Evolutionary conservation across 2,113 vertebrate genomes (phyloP).

Genomic region (Ciconia stormi): DNA sequence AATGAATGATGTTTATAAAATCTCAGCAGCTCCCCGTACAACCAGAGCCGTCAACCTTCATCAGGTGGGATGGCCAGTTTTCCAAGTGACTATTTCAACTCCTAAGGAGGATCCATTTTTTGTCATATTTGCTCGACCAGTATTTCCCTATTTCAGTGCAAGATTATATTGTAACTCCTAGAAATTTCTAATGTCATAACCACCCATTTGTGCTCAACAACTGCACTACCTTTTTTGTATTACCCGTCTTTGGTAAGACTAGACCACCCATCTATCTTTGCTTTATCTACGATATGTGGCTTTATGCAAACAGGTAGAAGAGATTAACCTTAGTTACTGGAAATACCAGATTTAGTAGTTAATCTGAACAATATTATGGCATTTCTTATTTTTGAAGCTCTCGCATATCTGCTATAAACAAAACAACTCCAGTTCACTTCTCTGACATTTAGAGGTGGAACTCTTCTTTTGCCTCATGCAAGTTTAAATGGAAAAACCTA

Average conservation of each 20-base stretch:
- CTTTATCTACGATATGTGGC: background rate
- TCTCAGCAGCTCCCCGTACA: too few relatives aligned
- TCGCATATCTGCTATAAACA: background rate
- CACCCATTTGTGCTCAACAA: background rate
- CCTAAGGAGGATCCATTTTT: background rate
- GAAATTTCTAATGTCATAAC: background rate
- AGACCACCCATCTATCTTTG: too few relatives aligned
- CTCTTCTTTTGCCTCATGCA: background rate
- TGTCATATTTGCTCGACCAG: rapidly evolving
- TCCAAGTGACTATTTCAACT: background rate
- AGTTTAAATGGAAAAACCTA: background rate
- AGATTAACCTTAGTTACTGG: background rate
- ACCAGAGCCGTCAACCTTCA: background rate
- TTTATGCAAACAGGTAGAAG: background rate
- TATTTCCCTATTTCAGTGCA: background rate
- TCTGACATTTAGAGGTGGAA: background rate
- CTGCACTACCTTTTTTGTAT: background rate
- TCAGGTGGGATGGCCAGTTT: background rate
- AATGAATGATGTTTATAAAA: background rate
- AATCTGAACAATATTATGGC: background rate
- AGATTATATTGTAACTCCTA: background rate
- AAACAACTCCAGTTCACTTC: background rate
- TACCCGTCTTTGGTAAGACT: too few relatives aligned
- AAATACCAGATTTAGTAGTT: background rate
- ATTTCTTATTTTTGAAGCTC: background rate